A percentile compares a stretch with the other conserved stretches of the same genome.
These are phyloP conservation scores for Martes martes DNA, from an alignment of 2,113 vertebrate species.

Conservation along the genomic window DNA sequence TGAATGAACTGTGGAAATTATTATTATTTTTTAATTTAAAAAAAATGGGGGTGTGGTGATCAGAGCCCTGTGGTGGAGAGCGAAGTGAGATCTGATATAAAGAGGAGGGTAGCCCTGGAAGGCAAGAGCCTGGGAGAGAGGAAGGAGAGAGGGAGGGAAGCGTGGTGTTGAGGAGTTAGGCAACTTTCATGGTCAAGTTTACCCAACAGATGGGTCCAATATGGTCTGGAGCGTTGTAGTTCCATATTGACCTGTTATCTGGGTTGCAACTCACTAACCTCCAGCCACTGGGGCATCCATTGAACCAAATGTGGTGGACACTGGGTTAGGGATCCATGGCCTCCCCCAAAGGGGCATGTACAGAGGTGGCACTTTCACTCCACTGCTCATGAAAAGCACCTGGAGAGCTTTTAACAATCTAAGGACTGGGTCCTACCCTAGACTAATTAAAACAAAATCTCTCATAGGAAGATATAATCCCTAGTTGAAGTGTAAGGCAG, in stretches of 20 bases:
- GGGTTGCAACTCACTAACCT: not conserved
- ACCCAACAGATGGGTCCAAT: rapidly evolving
- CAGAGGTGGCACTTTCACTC: rapidly evolving
- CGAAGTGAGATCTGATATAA: not conserved
- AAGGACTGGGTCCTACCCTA: not conserved
- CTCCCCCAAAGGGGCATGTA: not conserved
- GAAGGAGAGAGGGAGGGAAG: too few species aligned
- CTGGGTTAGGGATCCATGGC: rapidly evolving
- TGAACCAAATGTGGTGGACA: rapidly evolving
- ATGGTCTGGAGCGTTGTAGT: rapidly evolving
- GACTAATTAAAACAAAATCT: not conserved
- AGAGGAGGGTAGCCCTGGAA: not conserved
- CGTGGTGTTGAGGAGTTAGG: rapidly evolving
- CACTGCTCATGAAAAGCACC: not conserved
- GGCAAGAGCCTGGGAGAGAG: rapidly evolving
- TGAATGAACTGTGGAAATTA: not conserved
- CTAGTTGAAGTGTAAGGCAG: not conserved
- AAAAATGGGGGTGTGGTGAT: not conserved
- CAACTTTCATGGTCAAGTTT: too few species aligned
- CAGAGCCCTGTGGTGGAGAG: too few species aligned
- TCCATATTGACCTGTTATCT: not conserved
- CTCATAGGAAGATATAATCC: not conserved
- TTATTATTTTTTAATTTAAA: not conserved
- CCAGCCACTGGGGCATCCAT: rapidly evolving
- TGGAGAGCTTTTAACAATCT: not conserved